Percentiles rank a stretch among this genome's conserved stretches.
Conservation (phyloP, 2,797 vertebrate genomes). For the Etheostoma perlongum region DNA sequence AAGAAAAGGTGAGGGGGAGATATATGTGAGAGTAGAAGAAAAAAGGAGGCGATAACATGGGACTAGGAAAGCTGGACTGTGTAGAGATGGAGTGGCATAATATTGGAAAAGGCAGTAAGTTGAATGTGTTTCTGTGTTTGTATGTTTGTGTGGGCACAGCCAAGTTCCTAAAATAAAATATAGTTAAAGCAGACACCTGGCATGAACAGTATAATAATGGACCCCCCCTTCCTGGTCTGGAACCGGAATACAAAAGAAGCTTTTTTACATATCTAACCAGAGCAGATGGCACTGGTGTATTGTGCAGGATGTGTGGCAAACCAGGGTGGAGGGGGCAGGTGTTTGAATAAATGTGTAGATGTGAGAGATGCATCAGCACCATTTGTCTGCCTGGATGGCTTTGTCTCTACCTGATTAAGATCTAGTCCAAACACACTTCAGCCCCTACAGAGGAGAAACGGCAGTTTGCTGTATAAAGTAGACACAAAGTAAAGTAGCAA, state of each 20-base stretch:
- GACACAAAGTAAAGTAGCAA: slow-evolving; percentile 32
- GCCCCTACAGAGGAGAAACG: slow-evolving; percentile 19
- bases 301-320: slow-evolving; percentile 40
- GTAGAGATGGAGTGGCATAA: slow-evolving; percentile 22
- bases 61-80: background rate
- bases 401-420: slow-evolving; percentile 54
- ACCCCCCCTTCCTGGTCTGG: slow-evolving; percentile 36
- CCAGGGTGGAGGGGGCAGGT: slow-evolving; percentile 46
- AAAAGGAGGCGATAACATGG: slow-evolving; percentile 4
- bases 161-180: slow-evolving; percentile 53
- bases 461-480: slow-evolving; percentile 16
- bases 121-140: slow-evolving; percentile 29
- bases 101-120: slow-evolving; percentile 25
- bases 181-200: slow-evolving; percentile 69
- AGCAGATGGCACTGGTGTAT: slow-evolving; percentile 71
- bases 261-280: slow-evolving; percentile 59
- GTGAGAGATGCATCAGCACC: slow-evolving; percentile 12
- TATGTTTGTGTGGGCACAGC: slow-evolving; percentile 20
- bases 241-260: slow-evolving; percentile 63
- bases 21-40: background rate
- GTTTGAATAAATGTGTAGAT: slow-evolving; percentile 59
- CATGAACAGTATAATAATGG: slow-evolving; percentile 58
- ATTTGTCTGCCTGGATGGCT: slow-evolving; percentile 34
- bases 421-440: slow-evolving; percentile 38
- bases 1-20: background rate